A percentile compares a stretch with the other conserved stretches of the same genome.
Conservation (phyloP, 2,797 vertebrate species). For the Chaetodon trifasciatus region DNA sequence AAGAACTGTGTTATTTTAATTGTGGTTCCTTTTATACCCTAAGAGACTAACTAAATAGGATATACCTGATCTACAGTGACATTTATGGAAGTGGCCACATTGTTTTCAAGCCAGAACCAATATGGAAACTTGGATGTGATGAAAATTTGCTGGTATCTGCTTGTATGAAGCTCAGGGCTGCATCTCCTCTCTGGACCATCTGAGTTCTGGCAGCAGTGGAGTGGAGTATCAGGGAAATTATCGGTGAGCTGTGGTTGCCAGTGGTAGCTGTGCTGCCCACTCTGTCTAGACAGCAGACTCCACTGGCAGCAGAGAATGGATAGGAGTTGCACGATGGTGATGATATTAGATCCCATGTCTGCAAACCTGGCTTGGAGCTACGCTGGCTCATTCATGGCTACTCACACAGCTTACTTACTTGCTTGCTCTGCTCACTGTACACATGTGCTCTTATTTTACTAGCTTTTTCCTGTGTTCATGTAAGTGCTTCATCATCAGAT, state of each 20-base stretch:
- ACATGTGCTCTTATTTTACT: constrained; percentile 47
- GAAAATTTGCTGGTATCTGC: not conserved
- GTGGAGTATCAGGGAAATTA: constrained; percentile 41
- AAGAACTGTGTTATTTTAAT: not conserved
- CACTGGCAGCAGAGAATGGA: constrained; percentile 56
- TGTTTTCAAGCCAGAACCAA: not conserved
- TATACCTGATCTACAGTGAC: not conserved
- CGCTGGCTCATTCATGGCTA: constrained; percentile 59
- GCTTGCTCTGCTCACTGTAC: constrained; percentile 14
- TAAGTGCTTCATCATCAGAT: constrained; percentile 34
- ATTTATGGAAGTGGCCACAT: not conserved
- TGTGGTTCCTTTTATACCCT: not conserved
- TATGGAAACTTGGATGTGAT: not conserved
- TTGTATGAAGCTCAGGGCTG: too few relatives aligned
- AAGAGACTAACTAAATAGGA: not conserved
- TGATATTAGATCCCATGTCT: constrained; percentile 67
- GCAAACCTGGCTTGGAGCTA: constrained; percentile 69
- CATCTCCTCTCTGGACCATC: constrained; percentile 36
- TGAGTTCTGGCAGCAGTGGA: constrained; percentile 38
- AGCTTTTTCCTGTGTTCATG: constrained; percentile 40
- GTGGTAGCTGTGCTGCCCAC: constrained; percentile 58
- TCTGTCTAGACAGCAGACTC: constrained; percentile 67
- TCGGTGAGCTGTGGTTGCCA: constrained; percentile 39
- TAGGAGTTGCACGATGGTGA: constrained; percentile 56
- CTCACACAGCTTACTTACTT: constrained; percentile 38